Evolutionary conservation across 2,113 vertebrate species (phyloP).

Genomic region (Salvelinus alpinus): DNA sequence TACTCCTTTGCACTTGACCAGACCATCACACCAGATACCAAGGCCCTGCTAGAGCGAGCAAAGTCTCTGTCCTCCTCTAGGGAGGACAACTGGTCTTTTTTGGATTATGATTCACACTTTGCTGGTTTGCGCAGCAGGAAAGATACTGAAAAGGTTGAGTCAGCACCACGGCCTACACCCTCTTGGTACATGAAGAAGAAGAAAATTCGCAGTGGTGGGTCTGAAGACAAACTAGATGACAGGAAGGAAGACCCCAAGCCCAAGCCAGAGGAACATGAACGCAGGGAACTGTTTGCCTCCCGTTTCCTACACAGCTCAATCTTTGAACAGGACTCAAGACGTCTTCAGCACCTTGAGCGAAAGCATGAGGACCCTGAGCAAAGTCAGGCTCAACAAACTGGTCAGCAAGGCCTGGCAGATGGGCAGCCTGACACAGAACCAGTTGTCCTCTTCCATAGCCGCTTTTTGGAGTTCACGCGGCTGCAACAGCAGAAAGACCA

Average conservation of each 20-base stretch:
- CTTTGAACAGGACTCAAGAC: conserved; percentile 94
- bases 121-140: conserved; percentile 91
- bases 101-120: conserved; percentile 92
- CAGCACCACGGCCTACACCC: conserved; percentile 89
- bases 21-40: conserved; percentile 97
- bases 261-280: conserved; percentile 93
- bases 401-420: conserved; percentile 77
- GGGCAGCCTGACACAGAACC: conserved; percentile 82
- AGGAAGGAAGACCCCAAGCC: conserved; percentile 95
- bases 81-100: conserved; percentile 98
- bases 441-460: conserved; percentile 92
- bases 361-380: conserved; percentile 89
- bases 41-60: conserved; percentile 94
- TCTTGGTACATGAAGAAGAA: conserved; percentile 99
- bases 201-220: conserved; percentile 90
- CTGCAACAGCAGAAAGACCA: conserved; percentile 89
- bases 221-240: conserved; percentile 92
- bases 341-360: conserved; percentile 91
- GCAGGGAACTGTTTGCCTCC: conserved; percentile 92
- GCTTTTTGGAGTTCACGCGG: conserved; percentile 85
- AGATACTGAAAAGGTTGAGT: conserved; percentile 95
- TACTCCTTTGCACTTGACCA: conserved; percentile 95
- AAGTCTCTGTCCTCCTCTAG: conserved; percentile 95
- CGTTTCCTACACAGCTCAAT: conserved; percentile 97
- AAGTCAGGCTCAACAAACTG: conserved; percentile 69